Conservation (phyloP, 2,888 invertebrate genomes). For the Melanchra persicariae region DNA sequence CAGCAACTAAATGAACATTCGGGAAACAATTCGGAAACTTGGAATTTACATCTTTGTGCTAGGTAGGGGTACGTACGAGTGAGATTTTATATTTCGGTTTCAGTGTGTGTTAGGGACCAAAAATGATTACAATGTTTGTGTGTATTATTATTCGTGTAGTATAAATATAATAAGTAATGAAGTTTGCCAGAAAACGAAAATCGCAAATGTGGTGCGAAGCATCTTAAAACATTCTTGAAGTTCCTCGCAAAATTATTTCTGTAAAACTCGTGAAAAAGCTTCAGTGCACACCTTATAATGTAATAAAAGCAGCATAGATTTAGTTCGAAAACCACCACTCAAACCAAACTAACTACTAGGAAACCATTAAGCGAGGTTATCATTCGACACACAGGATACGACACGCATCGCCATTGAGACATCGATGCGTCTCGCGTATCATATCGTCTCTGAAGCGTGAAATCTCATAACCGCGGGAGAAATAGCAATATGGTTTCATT, state of each 20-base stretch:
- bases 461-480: conserved; percentile 71
- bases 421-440: conserved; percentile 80
- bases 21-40: conserved; percentile 66
- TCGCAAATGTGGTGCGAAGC: conserved; percentile 71
- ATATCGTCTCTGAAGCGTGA: conserved; percentile 78
- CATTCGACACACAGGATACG: conserved; percentile 79
- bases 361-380: conserved; percentile 88
- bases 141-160: conserved; percentile 52
- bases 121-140: conserved; percentile 57
- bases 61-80: conserved; percentile 35
- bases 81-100: conserved; percentile 27
- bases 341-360: conserved; percentile 87
- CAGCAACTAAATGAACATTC: conserved; percentile 80
- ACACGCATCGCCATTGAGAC: conserved; percentile 62
- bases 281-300: conserved; percentile 79
- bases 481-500: conserved; percentile 72
- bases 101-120: conserved; percentile 42
- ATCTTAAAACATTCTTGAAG: conserved; percentile 62
- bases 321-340: conserved; percentile 87
- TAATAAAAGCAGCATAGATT: conserved; percentile 85
- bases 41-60: conserved; percentile 51
- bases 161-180: conserved; percentile 64
- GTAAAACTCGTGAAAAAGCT: conserved; percentile 75
- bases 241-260: conserved; percentile 70
- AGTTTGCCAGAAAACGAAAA: conserved; percentile 63